Conservation (phyloP, 2,113 vertebrate genomes). For the Dasypus novemcinctus region DNA sequence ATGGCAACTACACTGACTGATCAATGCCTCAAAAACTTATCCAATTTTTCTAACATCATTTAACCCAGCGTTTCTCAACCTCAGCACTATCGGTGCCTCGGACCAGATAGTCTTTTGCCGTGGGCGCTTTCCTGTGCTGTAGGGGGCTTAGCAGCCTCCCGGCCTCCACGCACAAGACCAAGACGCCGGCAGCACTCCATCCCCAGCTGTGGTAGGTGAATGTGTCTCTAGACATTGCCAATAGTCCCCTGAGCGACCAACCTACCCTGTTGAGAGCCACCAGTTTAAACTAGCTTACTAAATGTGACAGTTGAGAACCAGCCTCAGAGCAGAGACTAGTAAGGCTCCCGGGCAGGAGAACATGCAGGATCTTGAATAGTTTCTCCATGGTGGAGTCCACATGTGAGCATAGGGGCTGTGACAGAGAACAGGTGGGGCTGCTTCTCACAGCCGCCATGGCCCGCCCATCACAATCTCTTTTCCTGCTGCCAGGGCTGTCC, state of each 20-base stretch:
- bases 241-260: neutral
- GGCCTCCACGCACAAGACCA: slow-evolving; percentile 10
- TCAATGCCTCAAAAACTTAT: neutral
- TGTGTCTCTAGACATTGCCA: neutral
- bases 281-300: neutral
- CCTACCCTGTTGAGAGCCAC: neutral
- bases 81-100: neutral
- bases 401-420: fast-evolving
- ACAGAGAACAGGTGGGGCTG: fast-evolving
- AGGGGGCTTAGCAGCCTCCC: neutral
- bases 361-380: fast-evolving
- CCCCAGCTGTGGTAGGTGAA: neutral
- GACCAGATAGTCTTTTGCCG: neutral
- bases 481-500: neutral
- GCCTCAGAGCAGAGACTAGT: fast-evolving
- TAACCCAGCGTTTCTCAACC: neutral
- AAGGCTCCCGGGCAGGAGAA: neutral
- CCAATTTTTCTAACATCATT: neutral
- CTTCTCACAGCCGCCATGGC: neutral
- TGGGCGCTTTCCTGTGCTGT: neutral
- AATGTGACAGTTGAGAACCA: neutral
- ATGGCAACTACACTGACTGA: neutral
- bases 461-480: neutral
- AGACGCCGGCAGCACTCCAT: neutral
- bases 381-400: neutral